Evolutionary conservation across 64 coral and sea anemone species (phyloP), one percentile per base, ranked within the genome.

Genomic region (Cladopsammia gracilis): DNA sequence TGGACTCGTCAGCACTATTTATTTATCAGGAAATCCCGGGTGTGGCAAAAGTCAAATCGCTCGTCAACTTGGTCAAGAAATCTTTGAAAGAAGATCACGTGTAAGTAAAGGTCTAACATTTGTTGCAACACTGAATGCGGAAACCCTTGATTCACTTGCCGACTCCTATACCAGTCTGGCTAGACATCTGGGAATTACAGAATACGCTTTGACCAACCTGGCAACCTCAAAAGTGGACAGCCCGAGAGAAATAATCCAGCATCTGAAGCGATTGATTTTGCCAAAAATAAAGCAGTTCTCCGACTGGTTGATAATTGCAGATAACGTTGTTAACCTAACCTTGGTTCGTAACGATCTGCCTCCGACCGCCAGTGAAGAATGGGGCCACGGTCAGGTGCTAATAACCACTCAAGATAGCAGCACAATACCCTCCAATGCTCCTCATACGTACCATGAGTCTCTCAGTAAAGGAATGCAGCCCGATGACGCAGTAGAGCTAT

Each of bases 401-500:
- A 54, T 88, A n/a, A 88, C 86, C 8, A 88, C 86, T 10, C 86
- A 88, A 88, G 86, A 75, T 34, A 75, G 51, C 49, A 23, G n/a
- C 16, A 3, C 86, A 9, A 88, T 88, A 14, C 70, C 71, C 7
- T 6, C 14, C 10, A 79, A 34, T 75, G 34, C 70, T 60, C 53
- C 86, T 11, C 18, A 62, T 57, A 74, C 86, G 18, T 88, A 60
- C 56, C 86, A 88, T 57, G 58, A 82, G 25, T 83, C 64, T 48
- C 15, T 94, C 22, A 94, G 62, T 59, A 9, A 25, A 64, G 93
- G 93, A 4, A 89, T 94, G 93, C 69, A 85, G 25, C 4, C 20
- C 4, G 69, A 76, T 22, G 86, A 89, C 20, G 86, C 93, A 43
- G 46, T 94, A 62, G 57, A 47, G 24, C 18, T 51, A 25, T 23